Percentiles rank a stretch among this genome's conserved stretches.
These are phyloP conservation scores for Excalfactoria chinensis DNA, from an alignment of 2,113 vertebrate genomes.

Conservation along the genomic window DNA sequence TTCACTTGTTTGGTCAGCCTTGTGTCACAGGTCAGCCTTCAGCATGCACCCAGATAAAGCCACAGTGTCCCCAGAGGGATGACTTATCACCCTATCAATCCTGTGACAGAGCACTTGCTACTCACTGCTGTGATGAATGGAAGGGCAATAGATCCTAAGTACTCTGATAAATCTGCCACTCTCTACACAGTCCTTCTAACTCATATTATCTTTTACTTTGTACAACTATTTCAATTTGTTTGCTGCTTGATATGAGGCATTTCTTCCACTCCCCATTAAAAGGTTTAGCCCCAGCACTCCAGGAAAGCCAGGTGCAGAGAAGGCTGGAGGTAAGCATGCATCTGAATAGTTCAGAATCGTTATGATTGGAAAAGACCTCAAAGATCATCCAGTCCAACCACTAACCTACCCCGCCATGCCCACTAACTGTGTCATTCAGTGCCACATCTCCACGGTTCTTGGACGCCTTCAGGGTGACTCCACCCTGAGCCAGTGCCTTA, in stretches of 20 bases:
- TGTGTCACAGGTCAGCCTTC: not conserved
- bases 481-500: too few species aligned
- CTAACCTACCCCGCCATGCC: too few species aligned
- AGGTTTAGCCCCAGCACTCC: not conserved
- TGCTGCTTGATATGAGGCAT: rapidly evolving
- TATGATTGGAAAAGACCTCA: too few species aligned
- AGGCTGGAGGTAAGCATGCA: not conserved
- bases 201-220: not conserved
- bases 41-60: not conserved
- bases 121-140: not conserved
- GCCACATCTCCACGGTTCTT: too few species aligned
- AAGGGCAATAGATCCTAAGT: not conserved
- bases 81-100: not conserved
- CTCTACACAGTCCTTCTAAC: not conserved
- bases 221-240: not conserved
- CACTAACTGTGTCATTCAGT: too few species aligned
- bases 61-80: not conserved
- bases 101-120: too few species aligned
- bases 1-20: not conserved
- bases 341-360: not conserved
- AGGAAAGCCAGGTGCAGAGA: not conserved
- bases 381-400: too few species aligned
- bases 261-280: not conserved
- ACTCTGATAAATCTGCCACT: not conserved
- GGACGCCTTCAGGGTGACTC: too few species aligned